Percentiles rank a stretch among this genome's conserved stretches.
Conservation (phyloP, 2,888 invertebrate genomes). For the Cephus runcator region DNA sequence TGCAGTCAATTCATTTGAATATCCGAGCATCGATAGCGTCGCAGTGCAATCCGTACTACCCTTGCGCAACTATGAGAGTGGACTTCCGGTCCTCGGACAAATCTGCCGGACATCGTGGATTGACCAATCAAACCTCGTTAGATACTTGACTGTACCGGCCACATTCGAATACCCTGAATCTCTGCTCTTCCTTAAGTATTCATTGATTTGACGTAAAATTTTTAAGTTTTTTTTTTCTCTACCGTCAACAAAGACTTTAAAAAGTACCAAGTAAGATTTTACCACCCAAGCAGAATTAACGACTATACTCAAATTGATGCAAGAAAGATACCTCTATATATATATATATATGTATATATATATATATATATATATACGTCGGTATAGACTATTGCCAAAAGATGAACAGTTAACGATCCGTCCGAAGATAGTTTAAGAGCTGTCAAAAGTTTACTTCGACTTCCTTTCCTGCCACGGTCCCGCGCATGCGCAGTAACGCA, state of each 20-base stretch:
- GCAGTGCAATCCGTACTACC: background rate
- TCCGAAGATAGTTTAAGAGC: background rate
- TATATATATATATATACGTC: background rate
- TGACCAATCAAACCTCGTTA: constrained; percentile 60
- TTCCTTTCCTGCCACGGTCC: background rate
- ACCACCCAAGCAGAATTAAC: background rate
- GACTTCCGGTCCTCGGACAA: constrained; percentile 53
- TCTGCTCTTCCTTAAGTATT: background rate
- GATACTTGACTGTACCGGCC: constrained; percentile 12
- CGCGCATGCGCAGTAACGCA: background rate
- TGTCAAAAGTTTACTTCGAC: background rate
- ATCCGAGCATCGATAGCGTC: background rate
- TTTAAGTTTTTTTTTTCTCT: background rate
- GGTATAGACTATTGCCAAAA: background rate
- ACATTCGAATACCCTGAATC: background rate
- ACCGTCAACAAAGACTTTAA: background rate
- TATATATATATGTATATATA: background rate
- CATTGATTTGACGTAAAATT: background rate
- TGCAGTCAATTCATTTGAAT: background rate
- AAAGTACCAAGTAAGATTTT: background rate
- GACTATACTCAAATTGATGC: background rate
- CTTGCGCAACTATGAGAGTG: constrained; percentile 30
- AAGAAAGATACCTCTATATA: background rate
- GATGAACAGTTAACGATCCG: background rate
- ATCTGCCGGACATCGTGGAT: constrained; percentile 61